These are phyloP conservation scores for Bos javanicus DNA, from an alignment of 2,113 vertebrate genomes.

Conservation along the genomic window DNA sequence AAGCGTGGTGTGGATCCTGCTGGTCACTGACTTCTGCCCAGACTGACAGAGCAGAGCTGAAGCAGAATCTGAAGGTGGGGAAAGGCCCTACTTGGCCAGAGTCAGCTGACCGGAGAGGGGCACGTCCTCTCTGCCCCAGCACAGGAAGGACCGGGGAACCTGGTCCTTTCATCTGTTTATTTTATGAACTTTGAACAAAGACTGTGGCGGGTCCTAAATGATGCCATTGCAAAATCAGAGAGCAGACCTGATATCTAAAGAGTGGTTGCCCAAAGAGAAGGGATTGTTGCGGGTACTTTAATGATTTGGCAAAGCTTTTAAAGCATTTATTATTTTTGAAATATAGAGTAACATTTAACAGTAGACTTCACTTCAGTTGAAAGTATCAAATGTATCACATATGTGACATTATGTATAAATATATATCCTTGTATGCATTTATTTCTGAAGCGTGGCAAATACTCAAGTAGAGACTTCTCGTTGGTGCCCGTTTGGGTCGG, in stretches of 20 bases:
- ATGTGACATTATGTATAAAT: not conserved
- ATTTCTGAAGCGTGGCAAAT: not conserved
- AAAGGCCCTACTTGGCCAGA: not conserved
- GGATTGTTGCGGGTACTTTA: not conserved
- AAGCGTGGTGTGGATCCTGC: not conserved
- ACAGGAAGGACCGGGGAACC: not conserved
- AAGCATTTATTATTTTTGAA: not conserved
- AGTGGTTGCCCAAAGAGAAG: not conserved
- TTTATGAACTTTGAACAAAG: constrained; percentile 4
- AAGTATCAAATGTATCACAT: not conserved
- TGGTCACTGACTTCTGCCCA: not conserved
- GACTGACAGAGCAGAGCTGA: not conserved
- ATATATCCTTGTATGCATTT: not conserved
- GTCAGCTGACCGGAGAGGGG: not conserved
- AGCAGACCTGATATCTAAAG: not conserved
- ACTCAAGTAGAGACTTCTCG: not conserved
- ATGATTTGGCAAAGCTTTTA: not conserved
- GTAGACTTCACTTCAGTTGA: not conserved
- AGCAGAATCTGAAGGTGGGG: not conserved
- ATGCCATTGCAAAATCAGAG: not conserved
- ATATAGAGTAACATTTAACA: not conserved
- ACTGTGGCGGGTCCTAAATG: not conserved
- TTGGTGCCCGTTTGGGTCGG: not conserved
- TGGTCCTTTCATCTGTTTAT: not conserved
- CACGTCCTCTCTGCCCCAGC: not conserved